phyloP scores from a whole-genome alignment of 2,888 invertebrate species.

The Argyresthia goedartella region DNA sequence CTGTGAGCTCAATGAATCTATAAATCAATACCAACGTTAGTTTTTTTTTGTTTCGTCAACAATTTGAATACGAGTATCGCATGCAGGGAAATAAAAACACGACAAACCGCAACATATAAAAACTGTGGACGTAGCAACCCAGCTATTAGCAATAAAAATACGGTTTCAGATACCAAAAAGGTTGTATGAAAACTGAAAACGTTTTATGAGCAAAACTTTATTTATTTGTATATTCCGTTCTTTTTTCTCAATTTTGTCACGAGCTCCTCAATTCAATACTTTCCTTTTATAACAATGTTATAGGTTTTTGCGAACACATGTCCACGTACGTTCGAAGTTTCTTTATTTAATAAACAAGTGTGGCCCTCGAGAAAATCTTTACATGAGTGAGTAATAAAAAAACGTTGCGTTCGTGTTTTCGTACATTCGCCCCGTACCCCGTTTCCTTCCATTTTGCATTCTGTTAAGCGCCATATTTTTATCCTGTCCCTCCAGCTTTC shows the following conservation, averaged over 20 bases:
- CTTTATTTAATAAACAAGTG: constrained; percentile 37
- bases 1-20: too few relatives aligned
- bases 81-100: too few relatives aligned
- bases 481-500: constrained; percentile 43
- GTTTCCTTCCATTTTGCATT: constrained; percentile 44
- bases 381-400: constrained; percentile 19
- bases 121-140: too few relatives aligned
- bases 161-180: neutral
- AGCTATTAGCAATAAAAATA: neutral
- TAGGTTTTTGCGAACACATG: constrained; percentile 7
- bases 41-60: too few relatives aligned
- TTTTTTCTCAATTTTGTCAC: neutral
- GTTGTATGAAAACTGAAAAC: neutral
- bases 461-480: constrained; percentile 36
- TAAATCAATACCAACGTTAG: too few relatives aligned
- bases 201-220: neutral
- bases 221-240: neutral
- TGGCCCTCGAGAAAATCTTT: constrained; percentile 29
- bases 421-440: neutral
- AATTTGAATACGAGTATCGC: too few relatives aligned
- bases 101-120: too few relatives aligned
- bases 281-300: constrained; percentile 11
- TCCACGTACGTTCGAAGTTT: constrained; percentile 17
- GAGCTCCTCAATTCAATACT: constrained; percentile 3
- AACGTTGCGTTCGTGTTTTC: neutral